Conservation (phyloP, 1,140 invertebrate species). For the Solenopsis invicta region DNA sequence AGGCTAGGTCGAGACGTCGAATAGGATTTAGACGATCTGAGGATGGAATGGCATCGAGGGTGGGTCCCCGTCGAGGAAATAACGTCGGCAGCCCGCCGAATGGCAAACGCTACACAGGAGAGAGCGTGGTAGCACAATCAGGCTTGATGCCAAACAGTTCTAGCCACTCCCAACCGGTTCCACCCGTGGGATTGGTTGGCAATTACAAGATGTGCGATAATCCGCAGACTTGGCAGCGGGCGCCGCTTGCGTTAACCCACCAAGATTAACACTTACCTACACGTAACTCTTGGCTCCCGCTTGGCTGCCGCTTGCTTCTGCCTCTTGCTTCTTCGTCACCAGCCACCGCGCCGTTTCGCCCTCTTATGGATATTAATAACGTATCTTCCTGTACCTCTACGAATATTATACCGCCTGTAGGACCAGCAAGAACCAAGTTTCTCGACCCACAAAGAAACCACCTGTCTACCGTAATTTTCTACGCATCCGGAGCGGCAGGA, state of each 20-base stretch:
- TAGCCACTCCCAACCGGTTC: slow-evolving; percentile 82
- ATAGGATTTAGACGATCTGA: slow-evolving; percentile 77
- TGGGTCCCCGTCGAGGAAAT: slow-evolving; percentile 72
- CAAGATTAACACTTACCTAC: slow-evolving; percentile 87
- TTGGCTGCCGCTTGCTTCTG: slow-evolving; percentile 71
- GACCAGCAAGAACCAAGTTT: slow-evolving; percentile 53
- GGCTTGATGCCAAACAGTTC: slow-evolving; percentile 86
- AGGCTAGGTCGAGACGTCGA: slow-evolving; percentile 71
- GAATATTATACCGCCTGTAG: slow-evolving; percentile 63
- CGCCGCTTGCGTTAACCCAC: slow-evolving; percentile 85
- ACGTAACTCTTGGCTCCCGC: slow-evolving; percentile 83
- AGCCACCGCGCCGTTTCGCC: slow-evolving; percentile 56
- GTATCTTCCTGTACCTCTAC: slow-evolving; percentile 52
- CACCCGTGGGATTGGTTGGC: slow-evolving; percentile 86
- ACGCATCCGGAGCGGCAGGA: not conserved
- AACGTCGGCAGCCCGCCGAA: slow-evolving; percentile 77
- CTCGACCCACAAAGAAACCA: slow-evolving; percentile 45
- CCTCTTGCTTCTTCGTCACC: slow-evolving; percentile 60
- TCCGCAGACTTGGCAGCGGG: slow-evolving; percentile 86
- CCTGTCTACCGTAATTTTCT: slow-evolving; percentile 66
- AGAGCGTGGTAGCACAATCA: slow-evolving; percentile 83
- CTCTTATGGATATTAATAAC: slow-evolving; percentile 75
- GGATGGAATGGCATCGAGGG: slow-evolving; percentile 67
- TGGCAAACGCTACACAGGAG: slow-evolving; percentile 79
- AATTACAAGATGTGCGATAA: slow-evolving; percentile 87